Conservation (phyloP, 2,797 vertebrate genomes). For the Manis crassicaudata region DNA sequence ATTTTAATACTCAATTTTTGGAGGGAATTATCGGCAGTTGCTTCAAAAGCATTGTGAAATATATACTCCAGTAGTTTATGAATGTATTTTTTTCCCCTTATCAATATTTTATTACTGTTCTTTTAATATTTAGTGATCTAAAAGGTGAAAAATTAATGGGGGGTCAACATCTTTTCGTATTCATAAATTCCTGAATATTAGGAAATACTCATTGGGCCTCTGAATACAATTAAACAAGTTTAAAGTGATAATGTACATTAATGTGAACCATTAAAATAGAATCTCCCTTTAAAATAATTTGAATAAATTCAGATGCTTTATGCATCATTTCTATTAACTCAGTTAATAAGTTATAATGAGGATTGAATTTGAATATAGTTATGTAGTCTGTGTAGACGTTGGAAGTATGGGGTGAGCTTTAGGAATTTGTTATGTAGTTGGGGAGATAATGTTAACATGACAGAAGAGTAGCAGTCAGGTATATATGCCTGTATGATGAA, state of each 20-base stretch:
- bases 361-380: background rate
- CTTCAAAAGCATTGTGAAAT: background rate
- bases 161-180: background rate
- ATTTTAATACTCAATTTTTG: background rate
- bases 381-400: background rate
- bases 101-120: background rate
- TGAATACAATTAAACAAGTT: background rate
- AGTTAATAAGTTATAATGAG: background rate
- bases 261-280: background rate
- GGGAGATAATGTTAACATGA: background rate
- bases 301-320: background rate
- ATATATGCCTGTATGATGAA: background rate
- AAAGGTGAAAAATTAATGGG: background rate
- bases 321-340: background rate
- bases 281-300: background rate
- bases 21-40: background rate
- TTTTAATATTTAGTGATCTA: constrained; percentile 8
- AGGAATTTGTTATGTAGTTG: background rate
- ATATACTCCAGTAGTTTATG: background rate
- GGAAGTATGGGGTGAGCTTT: background rate
- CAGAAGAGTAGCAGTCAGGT: background rate
- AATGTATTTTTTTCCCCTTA: background rate
- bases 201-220: background rate
- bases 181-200: background rate
- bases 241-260: background rate